These are phyloP conservation scores for Zoanthus sansibaricus DNA, from an alignment of 92 coral and sea anemone species.

Conservation along the genomic window DNA sequence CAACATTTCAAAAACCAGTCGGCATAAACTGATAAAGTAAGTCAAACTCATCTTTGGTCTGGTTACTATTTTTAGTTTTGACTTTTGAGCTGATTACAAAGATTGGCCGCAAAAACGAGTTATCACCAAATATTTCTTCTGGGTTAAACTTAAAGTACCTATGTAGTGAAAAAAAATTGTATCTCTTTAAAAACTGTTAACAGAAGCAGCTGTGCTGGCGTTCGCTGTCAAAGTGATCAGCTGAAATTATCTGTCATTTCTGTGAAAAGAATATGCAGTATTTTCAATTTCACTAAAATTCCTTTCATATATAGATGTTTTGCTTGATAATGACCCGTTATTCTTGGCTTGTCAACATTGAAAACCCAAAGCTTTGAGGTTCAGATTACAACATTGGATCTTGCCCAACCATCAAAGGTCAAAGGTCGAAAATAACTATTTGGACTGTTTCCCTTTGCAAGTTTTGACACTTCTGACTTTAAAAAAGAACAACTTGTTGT, in stretches of 20 bases:
- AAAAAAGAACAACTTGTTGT: slow-evolving; percentile 21
- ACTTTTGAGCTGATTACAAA: background rate
- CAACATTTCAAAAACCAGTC: no score
- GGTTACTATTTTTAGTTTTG: no score
- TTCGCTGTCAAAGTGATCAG: background rate
- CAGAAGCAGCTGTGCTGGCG: background rate
- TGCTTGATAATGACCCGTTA: background rate
- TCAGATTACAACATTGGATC: background rate
- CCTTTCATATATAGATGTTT: background rate
- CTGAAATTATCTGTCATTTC: background rate
- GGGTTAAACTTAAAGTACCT: background rate
- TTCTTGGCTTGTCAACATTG: background rate
- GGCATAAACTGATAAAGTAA: no score
- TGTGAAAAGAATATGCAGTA: background rate
- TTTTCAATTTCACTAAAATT: no score
- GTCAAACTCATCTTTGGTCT: no score
- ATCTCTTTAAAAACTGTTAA: background rate
- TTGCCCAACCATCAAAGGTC: slow-evolving; percentile 6
- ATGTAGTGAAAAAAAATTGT: background rate
- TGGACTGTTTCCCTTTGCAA: slow-evolving; percentile 3
- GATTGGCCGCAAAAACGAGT: background rate
- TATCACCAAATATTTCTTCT: background rate
- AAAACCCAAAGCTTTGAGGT: background rate
- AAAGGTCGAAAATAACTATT: slow-evolving; percentile 19
- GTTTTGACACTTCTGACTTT: slow-evolving; percentile 28